These are phyloP conservation scores for Tridacna crocea DNA, from an alignment of 2,888 invertebrate genomes.

Conservation along the genomic window DNA sequence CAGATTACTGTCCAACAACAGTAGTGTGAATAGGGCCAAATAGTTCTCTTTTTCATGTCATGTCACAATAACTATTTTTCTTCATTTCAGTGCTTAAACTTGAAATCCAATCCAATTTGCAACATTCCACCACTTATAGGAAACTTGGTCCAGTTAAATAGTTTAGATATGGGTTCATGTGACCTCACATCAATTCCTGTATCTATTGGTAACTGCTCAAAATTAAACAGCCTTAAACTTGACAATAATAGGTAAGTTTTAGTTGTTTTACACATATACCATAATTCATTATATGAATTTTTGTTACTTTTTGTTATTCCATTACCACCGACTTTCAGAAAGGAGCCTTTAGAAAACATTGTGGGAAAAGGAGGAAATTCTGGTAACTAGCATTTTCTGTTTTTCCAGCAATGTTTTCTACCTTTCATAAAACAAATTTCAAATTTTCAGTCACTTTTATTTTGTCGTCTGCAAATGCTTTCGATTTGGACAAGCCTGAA, in stretches of 20 bases:
- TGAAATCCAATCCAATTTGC: conserved; percentile 60
- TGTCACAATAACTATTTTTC: conserved; percentile 11
- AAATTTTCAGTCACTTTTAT: not conserved
- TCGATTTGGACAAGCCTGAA: too few species aligned
- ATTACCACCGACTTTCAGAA: not conserved
- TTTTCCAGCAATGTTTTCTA: not conserved
- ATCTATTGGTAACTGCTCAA: conserved; percentile 63
- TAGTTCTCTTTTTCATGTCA: too few species aligned
- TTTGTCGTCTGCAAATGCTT: not conserved
- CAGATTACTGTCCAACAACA: too few species aligned
- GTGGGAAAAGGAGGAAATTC: not conserved
- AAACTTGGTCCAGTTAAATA: conserved; percentile 61
- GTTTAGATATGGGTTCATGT: conserved; percentile 61
- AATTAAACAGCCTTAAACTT: conserved; percentile 56
- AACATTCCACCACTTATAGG: conserved; percentile 59
- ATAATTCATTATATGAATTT: too few species aligned
- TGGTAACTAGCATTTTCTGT: not conserved
- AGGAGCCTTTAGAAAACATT: not conserved
- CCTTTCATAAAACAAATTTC: not conserved
- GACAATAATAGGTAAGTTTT: conserved; percentile 3
- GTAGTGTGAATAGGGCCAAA: too few species aligned
- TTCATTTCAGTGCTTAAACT: conserved; percentile 56
- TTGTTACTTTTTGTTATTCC: too few species aligned
- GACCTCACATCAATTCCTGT: conserved; percentile 57
- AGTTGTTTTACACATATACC: too few species aligned